These are phyloP conservation scores for Callinectes sapidus DNA, from an alignment of 2,888 invertebrate genomes.

Conservation along the genomic window DNA sequence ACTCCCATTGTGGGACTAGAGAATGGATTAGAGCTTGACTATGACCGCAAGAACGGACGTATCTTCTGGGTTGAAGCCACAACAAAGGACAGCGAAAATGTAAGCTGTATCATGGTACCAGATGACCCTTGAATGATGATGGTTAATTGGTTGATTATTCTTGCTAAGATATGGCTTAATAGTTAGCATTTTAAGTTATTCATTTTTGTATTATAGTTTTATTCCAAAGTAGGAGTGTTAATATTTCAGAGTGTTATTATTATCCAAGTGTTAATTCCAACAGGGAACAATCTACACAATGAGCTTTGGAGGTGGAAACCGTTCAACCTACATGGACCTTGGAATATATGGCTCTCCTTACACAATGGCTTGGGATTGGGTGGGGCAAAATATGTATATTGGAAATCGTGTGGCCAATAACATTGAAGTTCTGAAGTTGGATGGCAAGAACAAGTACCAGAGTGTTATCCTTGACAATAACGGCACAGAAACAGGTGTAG, in stretches of 20 bases:
- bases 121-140: background rate
- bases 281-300: constrained; percentile 90
- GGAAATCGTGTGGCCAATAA: constrained; percentile 93
- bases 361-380: constrained; percentile 96
- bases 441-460: constrained; percentile 89
- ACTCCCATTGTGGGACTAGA: constrained; percentile 92
- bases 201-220: background rate
- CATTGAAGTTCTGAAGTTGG: constrained; percentile 89
- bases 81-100: constrained; percentile 84
- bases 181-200: background rate
- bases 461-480: constrained; percentile 92
- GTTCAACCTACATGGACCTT: constrained; percentile 87
- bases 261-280: constrained; percentile 50
- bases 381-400: constrained; percentile 94
- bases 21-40: constrained; percentile 92
- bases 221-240: background rate
- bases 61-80: constrained; percentile 91
- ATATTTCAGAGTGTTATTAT: background rate
- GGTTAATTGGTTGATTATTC: background rate
- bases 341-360: constrained; percentile 95
- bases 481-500: constrained; percentile 89
- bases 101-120: constrained; percentile 75
- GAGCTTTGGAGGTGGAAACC: constrained; percentile 90
- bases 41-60: constrained; percentile 88
- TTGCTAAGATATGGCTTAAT: background rate